Evolutionary conservation across 2,797 vertebrate genomes (phyloP).

Genomic region (Pygocentrus nattereri): DNA sequence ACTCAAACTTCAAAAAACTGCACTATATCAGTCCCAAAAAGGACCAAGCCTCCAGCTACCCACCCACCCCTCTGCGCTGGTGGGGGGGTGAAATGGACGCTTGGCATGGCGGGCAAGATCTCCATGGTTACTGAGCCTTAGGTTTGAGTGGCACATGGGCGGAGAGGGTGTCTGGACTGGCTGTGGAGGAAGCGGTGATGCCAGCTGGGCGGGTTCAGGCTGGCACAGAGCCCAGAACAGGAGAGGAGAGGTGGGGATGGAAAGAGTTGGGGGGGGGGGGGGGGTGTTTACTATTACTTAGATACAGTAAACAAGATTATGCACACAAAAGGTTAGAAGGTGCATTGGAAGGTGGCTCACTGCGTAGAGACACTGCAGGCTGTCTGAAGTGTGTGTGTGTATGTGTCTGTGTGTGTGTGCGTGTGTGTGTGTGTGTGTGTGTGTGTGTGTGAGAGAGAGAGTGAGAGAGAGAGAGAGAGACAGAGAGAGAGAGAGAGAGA

Average conservation of each 20-base stretch:
- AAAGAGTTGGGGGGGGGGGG: conserved; percentile 2
- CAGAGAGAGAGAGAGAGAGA: neutral
- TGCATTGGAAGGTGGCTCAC: neutral
- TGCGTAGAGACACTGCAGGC: neutral
- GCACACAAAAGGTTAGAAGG: neutral
- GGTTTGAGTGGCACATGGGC: conserved; percentile 77
- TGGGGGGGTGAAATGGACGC: conserved; percentile 73
- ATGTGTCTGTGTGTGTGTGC: no score
- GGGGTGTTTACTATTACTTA: conserved; percentile 53
- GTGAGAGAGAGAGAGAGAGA: neutral
- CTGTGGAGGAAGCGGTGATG: conserved; percentile 56
- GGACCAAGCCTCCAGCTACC: conserved; percentile 67
- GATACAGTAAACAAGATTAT: conserved; percentile 8
- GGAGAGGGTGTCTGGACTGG: conserved; percentile 62
- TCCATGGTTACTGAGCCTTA: conserved; percentile 85
- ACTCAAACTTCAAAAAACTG: neutral
- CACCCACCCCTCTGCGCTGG: conserved; percentile 74
- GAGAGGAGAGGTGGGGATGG: conserved; percentile 66
- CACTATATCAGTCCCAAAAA: neutral
- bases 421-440: no score
- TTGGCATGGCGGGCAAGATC: conserved; percentile 75
- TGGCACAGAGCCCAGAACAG: conserved; percentile 55
- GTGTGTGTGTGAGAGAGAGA: neutral
- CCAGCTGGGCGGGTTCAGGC: conserved; percentile 38
- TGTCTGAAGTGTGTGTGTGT: no score